Conservation (phyloP, 2,113 vertebrate genomes). For the Centropristis striata region DNA sequence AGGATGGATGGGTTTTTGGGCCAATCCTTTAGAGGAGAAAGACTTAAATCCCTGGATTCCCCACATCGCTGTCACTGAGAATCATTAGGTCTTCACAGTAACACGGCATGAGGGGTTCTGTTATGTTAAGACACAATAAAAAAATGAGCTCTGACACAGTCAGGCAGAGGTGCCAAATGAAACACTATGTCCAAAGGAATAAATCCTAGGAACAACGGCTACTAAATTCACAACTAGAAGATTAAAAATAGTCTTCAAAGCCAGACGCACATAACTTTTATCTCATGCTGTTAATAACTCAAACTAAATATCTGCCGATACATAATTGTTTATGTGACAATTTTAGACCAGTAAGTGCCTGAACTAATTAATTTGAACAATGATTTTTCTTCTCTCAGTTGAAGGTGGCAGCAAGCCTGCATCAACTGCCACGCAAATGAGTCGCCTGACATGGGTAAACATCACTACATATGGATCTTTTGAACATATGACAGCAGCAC, state of each 20-base stretch:
- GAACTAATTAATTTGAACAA: not conserved
- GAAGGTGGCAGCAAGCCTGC: not conserved
- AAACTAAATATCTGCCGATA: slow-evolving; percentile 34
- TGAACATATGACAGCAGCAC: slow-evolving; percentile 22
- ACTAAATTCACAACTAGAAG: slow-evolving; percentile 23
- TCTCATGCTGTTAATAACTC: slow-evolving; percentile 18
- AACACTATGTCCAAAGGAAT: slow-evolving; percentile 32
- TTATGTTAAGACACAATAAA: slow-evolving; percentile 37
- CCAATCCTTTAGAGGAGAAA: slow-evolving; percentile 32
- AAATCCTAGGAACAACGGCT: slow-evolving; percentile 5
- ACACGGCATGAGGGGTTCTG: slow-evolving; percentile 33
- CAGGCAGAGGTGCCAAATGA: slow-evolving; percentile 21
- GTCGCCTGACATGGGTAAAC: slow-evolving; percentile 39
- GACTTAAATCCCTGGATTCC: slow-evolving; percentile 12
- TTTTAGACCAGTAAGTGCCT: slow-evolving; percentile 9
- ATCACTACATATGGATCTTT: slow-evolving; percentile 50
- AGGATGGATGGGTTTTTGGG: slow-evolving; percentile 26
- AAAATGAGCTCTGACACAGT: slow-evolving; percentile 39
- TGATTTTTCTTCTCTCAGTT: slow-evolving; percentile 12
- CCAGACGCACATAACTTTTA: slow-evolving; percentile 30
- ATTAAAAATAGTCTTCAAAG: slow-evolving; percentile 28
- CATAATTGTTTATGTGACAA: slow-evolving; percentile 4
- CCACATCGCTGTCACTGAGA: slow-evolving; percentile 31
- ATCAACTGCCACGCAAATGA: slow-evolving; percentile 27
- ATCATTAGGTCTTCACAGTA: slow-evolving; percentile 28